These are phyloP conservation scores for Rhabdomys dilectus DNA, from an alignment of 2,113 vertebrate genomes.

Conservation along the genomic window DNA sequence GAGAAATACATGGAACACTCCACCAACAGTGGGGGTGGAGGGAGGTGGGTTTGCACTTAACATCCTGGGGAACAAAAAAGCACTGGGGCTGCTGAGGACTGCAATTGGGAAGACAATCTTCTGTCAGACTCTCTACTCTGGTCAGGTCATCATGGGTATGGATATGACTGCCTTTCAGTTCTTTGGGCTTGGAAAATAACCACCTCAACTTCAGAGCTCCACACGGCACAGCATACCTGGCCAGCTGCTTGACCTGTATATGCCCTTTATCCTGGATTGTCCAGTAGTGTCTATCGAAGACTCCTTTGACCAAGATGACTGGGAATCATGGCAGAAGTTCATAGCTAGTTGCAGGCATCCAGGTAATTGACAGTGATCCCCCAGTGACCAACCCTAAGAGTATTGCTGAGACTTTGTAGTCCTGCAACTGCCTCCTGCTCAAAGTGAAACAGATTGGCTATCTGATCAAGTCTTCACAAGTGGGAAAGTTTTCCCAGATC, in stretches of 20 bases:
- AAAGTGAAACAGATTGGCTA: constrained; percentile 91
- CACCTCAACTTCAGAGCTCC: not conserved
- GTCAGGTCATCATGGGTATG: not conserved
- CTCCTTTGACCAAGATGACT: not conserved
- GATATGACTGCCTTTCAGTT: not conserved
- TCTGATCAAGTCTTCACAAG: constrained; percentile 95
- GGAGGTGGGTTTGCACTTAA: not conserved
- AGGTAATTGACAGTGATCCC: constrained; percentile 95
- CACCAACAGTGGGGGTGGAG: not conserved
- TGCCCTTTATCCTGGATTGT: constrained; percentile 93
- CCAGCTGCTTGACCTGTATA: not conserved
- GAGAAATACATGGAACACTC: not conserved
- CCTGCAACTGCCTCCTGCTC: constrained; percentile 88
- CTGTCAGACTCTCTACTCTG: not conserved
- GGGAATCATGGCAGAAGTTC: too few species aligned
- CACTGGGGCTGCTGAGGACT: not conserved
- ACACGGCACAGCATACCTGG: not conserved
- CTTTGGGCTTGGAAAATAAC: not conserved
- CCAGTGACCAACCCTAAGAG: constrained; percentile 97
- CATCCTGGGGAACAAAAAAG: too few species aligned
- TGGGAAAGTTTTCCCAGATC: constrained; percentile 94
- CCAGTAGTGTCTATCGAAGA: constrained; percentile 75
- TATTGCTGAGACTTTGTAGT: constrained; percentile 92
- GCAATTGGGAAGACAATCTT: not conserved
- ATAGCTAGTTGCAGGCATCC: constrained; percentile 66